Base-by-base conservation (phyloP, 1,140 invertebrate species). In the Ceratina australensis region DNA sequence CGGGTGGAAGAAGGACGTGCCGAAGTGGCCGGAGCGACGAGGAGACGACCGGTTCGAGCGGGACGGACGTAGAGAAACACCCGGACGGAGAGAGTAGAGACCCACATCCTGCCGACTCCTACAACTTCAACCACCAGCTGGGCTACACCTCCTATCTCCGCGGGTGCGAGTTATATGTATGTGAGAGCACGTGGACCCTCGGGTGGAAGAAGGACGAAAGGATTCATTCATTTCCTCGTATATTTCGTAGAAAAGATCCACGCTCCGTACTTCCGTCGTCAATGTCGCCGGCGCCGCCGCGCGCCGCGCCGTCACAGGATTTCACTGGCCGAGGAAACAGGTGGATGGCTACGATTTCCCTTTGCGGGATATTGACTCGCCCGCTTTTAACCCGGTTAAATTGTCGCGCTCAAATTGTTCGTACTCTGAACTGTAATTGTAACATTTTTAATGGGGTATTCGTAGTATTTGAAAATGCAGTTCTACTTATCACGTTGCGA, bases 61-160 rank as follows among this genome's bases (percentile, higher is more conserved):
- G 65, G 80, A 78, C 65, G 54, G 71, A 79, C n/a, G n/a, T n/a
- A n/a, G n/a, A 83, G 72, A 73, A 86, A 84, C 57, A 78, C 28
- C 52, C 80, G 80, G 82, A 79, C n/a, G n/a, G 82, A 79, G 88
- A 88, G 88, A 88, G 79, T 79, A 85, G 87, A 90, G 89, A 90
- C 88, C 87, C 88, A 91, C 89, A 90, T 90, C 89, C 86, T 90
- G 85, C 79, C 86, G 87, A 90, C 87, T 91, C 89, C 89, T 90
- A 91, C 89, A 90, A 91, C 90, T 91, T 89, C 87, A 86, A 88
- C 89, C 84, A 88, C 88, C 87, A 88, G 88, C 87, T 88, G 87
- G 89, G 52, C 83, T 88, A 79, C 85, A 81, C 86, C 79, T 89
- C 83, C 87, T 87, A 83, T 85, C 86, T 88, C 86, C 82, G 82